Conservation (phyloP, 2,888 invertebrate species). For the Acrocyrtus sp. region DNA sequence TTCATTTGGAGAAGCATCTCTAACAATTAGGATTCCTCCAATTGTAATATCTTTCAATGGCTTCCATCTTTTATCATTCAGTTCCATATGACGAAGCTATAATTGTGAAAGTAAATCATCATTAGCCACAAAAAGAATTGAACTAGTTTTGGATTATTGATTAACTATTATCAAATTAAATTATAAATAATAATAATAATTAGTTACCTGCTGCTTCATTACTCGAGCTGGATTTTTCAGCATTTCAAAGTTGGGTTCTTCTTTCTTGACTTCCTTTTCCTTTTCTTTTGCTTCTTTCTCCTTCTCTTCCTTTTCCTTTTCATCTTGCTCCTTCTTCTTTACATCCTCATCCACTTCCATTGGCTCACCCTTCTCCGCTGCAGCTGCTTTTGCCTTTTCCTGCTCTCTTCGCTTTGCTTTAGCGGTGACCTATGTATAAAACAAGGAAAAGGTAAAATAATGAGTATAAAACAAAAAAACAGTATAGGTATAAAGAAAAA, state of each 20-base stretch:
- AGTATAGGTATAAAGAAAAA: no score
- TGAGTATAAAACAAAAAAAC: no score
- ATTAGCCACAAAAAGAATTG: background rate
- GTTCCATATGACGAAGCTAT: slow-evolving; percentile 73
- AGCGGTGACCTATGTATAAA: slow-evolving; percentile 75
- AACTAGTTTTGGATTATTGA: background rate
- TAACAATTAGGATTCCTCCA: slow-evolving; percentile 96
- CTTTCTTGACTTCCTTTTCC: slow-evolving; percentile 72
- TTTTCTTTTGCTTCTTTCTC: slow-evolving; percentile 67
- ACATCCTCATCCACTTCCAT: slow-evolving; percentile 68
- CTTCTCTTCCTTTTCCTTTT: slow-evolving; percentile 68
- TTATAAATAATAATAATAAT: background rate
- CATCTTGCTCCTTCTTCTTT: slow-evolving; percentile 67
- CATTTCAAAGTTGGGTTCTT: slow-evolving; percentile 90
- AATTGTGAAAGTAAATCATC: slow-evolving; percentile 5
- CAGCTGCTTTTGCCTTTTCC: slow-evolving; percentile 71
- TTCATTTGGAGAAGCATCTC: slow-evolving; percentile 81
- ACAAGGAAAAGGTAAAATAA: no score
- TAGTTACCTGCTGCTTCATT: slow-evolving; percentile 82
- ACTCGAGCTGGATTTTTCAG: slow-evolving; percentile 94
- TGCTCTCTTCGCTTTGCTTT: slow-evolving; percentile 88
- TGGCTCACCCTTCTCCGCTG: slow-evolving; percentile 66
- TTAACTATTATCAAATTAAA: background rate
- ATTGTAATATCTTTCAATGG: slow-evolving; percentile 92
- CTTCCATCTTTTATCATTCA: slow-evolving; percentile 84